Evolutionary conservation across 2,797 vertebrate species (phyloP).

Genomic region (Synanceia verrucosa): DNA sequence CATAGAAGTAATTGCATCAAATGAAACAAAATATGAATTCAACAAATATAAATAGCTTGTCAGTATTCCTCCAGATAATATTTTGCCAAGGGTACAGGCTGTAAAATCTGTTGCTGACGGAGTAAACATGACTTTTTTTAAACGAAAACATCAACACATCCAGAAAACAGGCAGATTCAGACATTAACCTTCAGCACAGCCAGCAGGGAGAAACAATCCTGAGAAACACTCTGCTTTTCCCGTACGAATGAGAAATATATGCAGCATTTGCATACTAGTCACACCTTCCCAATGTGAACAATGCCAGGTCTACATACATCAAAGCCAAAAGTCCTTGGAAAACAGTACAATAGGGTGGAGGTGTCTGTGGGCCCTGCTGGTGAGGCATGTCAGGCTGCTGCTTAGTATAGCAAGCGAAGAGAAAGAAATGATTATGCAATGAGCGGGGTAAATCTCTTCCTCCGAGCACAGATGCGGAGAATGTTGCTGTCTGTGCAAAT

Average conservation of each 20-base stretch:
- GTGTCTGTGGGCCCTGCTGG: slow-evolving; percentile 54
- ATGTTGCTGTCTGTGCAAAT: slow-evolving; percentile 67
- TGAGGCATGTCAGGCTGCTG: slow-evolving; percentile 63
- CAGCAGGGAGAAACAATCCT: slow-evolving; percentile 55
- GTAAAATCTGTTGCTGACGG: slow-evolving; percentile 16
- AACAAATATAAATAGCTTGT: slow-evolving; percentile 9
- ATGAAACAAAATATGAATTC: slow-evolving; percentile 17
- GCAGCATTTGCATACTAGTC: slow-evolving; percentile 71
- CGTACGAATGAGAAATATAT: slow-evolving; percentile 62
- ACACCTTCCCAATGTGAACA: slow-evolving; percentile 56
- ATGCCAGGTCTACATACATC: slow-evolving; percentile 70
- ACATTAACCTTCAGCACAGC: slow-evolving; percentile 57
- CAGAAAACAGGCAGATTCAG: slow-evolving; percentile 35
- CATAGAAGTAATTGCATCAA: slow-evolving; percentile 12
- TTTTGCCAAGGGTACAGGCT: slow-evolving; percentile 10
- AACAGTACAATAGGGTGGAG: slow-evolving; percentile 56
- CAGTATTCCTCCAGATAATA: slow-evolving; percentile 3
- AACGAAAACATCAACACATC: slow-evolving; percentile 44
- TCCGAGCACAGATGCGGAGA: slow-evolving; percentile 55
- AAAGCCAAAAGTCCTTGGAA: slow-evolving; percentile 68
- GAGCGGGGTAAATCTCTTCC: slow-evolving; percentile 59
- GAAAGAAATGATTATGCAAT: slow-evolving; percentile 70
- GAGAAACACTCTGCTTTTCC: slow-evolving; percentile 39
- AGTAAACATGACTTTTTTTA: slow-evolving; percentile 14
- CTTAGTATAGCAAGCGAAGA: slow-evolving; percentile 65